phyloP scores from a whole-genome alignment of 2,888 invertebrate species.

The Criorhina ranunculi region DNA sequence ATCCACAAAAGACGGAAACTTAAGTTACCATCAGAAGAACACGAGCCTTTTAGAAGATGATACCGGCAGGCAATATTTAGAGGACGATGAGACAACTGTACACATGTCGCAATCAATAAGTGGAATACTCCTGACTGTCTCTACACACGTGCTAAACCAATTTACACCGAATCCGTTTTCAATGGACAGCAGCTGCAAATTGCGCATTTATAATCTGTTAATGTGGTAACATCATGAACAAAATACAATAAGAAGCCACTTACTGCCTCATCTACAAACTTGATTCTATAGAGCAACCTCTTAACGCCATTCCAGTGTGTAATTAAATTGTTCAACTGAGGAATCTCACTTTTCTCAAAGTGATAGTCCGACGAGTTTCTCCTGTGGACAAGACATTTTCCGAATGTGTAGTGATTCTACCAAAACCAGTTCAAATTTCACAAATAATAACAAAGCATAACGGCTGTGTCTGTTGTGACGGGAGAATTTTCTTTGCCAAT shows the following conservation, averaged over 20 bases:
- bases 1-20: too few relatives aligned
- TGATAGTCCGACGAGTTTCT: conserved; percentile 27
- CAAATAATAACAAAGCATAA: conserved; percentile 61
- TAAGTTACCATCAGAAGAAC: too few relatives aligned
- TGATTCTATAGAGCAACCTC: background rate
- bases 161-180: too few relatives aligned
- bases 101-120: too few relatives aligned
- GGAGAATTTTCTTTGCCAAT: conserved; percentile 49
- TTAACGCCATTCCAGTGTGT: conserved; percentile 15
- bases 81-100: too few relatives aligned
- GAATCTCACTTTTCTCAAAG: conserved; percentile 34
- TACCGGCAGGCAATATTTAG: too few relatives aligned
- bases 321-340: conserved; percentile 22
- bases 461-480: conserved; percentile 25
- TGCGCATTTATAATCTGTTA: background rate
- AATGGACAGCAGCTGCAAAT: too few relatives aligned
- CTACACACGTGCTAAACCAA: too few relatives aligned
- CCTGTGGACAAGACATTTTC: conserved; percentile 25
- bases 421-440: conserved; percentile 62
- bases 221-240: background rate
- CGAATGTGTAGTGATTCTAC: conserved; percentile 52
- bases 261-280: background rate
- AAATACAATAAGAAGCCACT: background rate
- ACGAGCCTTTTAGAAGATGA: too few relatives aligned
- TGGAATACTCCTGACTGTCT: too few relatives aligned